Conservation (phyloP, 2,888 invertebrate genomes). For the Phengaris alcon region DNA sequence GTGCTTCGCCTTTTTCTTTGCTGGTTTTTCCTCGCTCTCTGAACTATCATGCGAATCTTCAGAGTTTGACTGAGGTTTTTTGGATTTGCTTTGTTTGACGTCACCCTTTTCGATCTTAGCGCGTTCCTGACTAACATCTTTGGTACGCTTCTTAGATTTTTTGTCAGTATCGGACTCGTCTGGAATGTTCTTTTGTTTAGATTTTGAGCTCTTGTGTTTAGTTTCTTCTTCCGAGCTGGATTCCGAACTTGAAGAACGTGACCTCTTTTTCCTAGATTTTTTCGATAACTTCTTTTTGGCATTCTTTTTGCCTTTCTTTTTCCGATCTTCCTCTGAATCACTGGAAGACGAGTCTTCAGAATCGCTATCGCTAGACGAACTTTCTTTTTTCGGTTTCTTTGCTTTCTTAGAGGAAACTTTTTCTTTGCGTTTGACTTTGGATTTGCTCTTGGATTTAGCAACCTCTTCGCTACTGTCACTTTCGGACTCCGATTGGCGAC, state of each 20-base stretch:
- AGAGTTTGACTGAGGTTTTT: constrained; percentile 61
- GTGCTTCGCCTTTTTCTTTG: constrained; percentile 72
- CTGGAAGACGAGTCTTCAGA: constrained; percentile 75
- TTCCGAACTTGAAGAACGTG: constrained; percentile 73
- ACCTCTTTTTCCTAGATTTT: constrained; percentile 69
- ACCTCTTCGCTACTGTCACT: constrained; percentile 70
- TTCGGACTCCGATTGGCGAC: constrained; percentile 73
- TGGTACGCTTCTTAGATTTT: constrained; percentile 64
- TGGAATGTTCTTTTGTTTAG: constrained; percentile 72
- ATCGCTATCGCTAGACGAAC: constrained; percentile 73
- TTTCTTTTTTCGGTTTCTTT: constrained; percentile 73
- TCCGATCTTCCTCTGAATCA: constrained; percentile 73
- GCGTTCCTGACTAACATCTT: constrained; percentile 62
- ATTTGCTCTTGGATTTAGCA: constrained; percentile 65
- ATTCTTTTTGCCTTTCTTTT: constrained; percentile 73
- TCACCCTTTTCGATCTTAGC: constrained; percentile 63
- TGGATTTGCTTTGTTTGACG: constrained; percentile 56
- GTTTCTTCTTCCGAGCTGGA: constrained; percentile 76
- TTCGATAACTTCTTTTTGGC: constrained; percentile 71
- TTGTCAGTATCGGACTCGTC: constrained; percentile 71
- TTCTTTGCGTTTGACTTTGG: constrained; percentile 74
- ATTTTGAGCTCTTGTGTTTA: constrained; percentile 68
- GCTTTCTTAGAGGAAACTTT: constrained; percentile 78
- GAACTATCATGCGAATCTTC: constrained; percentile 70
- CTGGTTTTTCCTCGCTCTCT: constrained; percentile 74